Percentiles rank a stretch among this genome's conserved stretches.
phyloP scores from a whole-genome alignment of 1,140 invertebrate genomes.

The Zeugodacus cucurbitae region DNA sequence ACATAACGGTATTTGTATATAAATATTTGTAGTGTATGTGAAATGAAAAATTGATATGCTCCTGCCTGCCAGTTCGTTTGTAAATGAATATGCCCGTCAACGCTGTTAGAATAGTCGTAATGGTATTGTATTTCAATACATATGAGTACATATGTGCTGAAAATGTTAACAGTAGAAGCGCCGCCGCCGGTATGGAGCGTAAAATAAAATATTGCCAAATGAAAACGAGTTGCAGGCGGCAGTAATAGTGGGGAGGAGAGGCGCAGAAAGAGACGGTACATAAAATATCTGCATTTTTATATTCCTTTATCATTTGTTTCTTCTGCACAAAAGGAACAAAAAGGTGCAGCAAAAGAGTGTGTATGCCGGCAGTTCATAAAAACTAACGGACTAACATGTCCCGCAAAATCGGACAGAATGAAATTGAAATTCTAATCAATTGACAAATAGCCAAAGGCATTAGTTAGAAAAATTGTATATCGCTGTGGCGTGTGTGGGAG shows the following conservation, averaged over 20 bases:
- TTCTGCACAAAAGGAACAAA: neutral
- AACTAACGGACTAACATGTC: slow-evolving; percentile 6
- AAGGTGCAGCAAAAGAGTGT: neutral
- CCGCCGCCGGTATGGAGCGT: neutral
- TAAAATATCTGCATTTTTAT: slow-evolving; percentile 16
- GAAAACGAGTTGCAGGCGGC: neutral
- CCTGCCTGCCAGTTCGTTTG: too few species aligned
- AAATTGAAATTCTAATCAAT: slow-evolving; percentile 41
- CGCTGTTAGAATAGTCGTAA: neutral
- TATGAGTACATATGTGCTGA: too few species aligned
- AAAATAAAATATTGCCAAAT: neutral
- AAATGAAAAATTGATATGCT: slow-evolving; percentile 26
- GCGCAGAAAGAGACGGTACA: too few species aligned
- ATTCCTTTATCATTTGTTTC: neutral
- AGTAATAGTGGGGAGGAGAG: too few species aligned
- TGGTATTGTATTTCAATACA: neutral
- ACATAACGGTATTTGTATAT: neutral
- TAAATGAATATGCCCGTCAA: neutral
- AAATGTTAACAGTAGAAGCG: neutral
- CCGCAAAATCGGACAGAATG: slow-evolving; percentile 8
- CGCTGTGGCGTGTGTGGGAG: neutral
- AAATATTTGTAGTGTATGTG: neutral
- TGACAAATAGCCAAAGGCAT: slow-evolving; percentile 36
- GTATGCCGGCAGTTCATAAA: neutral
- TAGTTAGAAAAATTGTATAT: slow-evolving; percentile 19